Evolutionary conservation across 2,113 vertebrate species (phyloP), one percentile per base, ranked within the genome.

Genomic region (Aix galericulata): DNA sequence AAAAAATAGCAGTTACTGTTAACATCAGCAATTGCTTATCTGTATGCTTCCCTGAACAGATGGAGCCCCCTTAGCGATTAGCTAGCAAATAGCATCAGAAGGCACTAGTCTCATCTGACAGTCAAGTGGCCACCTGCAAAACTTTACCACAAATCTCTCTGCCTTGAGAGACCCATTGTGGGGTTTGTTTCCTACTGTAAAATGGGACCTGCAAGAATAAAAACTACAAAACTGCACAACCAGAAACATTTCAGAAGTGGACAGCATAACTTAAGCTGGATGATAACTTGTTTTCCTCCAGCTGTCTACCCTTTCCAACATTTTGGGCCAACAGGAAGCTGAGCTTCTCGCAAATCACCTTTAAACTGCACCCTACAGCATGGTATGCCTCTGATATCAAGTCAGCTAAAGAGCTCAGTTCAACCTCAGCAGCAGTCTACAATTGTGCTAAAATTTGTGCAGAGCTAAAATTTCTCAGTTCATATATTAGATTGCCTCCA

Each of bases 21-120:
- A 78, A 68, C 83, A 66, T 9, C 3, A 88, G 26, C 22, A 21
- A 44, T 48, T 53, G 9, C 53, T 92, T 74, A 23, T 44, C 38
- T 69, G 17, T 34, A 23, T 48, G 20, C 11, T 67, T 50, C 69
- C 14, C 36, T 23, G 14, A n/a, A 71, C 52, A 74, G 59, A 52
- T 13, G 8, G 88, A 90, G 32, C 29, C 55, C 68, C 11, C 34
- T 76, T 64, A 29, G 34, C 68, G 42, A 78, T 58, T 38, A 69
- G 55, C 29, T 62, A 89, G n/a, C 52, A 59, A 50, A 63, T 48
- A 82, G 27, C 66, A 76, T 55, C 53, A 86, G 26, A 75, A 90
- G 32, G 16, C 0, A 0, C 48, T 59, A 14, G 14, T 68, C n/a
- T 93, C 67, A 17, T 7, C 13, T 4, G 42, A 46, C 31, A 72